Evolutionary conservation across 1,140 invertebrate genomes (phyloP), one percentile per base, ranked within the genome.

Genomic region (Calephelis nemesis): DNA sequence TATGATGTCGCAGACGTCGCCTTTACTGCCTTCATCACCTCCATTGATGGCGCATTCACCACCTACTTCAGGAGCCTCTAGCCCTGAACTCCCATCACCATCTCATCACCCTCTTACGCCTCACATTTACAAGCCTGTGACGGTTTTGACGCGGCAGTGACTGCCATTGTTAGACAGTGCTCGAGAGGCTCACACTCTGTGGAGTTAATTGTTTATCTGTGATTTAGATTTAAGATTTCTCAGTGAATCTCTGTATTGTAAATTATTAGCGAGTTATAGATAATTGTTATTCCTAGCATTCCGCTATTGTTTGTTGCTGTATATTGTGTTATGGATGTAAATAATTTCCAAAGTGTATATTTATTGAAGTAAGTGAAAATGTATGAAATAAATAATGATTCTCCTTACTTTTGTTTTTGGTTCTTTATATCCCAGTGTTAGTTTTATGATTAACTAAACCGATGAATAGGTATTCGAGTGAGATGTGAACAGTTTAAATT

Each of bases 281-380:
- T 45, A 45, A 66, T 58, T 75, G 76, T 75, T 74, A 70, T 69
- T 73, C 69, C 39, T 81, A 80, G 79, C 87, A 87, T 87, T 88
- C 84, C 85, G 73, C 75, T 80, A 74, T 81, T 73, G 74, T 82
- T 78, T 72, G 73, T 78, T 76, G 67, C 67, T 78, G 69, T 75
- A 76, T 74, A 74, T 73, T 78, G 65, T 73, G 77, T 82, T 63
- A 63, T 65, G 39, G 74, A 72, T 90, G 85, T 88, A 88, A 83
- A 86, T 89, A 88, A 64, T 65, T 81, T 84, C 77, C 75, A 87
- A 88, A 85, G 81, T 86, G 83, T 90, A 88, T 83, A 90, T 89
- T 88, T 89, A 91, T 88, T 88, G 72, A 85, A 68, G 66, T 81
- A 66, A 58, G 42, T 54, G 11, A 45, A 65, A 54, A 81, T 73